Conservation (phyloP, 2,113 vertebrate species). For the Willisornis vidua region DNA sequence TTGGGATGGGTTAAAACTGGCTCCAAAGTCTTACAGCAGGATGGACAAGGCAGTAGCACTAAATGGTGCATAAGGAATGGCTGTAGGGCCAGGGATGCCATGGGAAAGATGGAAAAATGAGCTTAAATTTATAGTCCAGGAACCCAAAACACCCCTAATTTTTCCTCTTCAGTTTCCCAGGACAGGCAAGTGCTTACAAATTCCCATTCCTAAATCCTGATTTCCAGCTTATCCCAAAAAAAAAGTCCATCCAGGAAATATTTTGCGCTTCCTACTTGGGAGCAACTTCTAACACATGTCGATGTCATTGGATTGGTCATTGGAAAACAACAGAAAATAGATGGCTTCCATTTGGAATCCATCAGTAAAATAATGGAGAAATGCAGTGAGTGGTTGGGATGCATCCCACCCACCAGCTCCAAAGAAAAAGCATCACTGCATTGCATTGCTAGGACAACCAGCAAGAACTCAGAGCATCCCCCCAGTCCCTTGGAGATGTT, state of each 20-base stretch:
- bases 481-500: background rate
- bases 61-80: background rate
- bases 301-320: background rate
- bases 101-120: background rate
- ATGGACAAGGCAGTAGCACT: accelerated
- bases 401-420: background rate
- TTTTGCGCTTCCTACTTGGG: background rate
- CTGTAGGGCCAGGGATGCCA: background rate
- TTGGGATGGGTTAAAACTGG: background rate
- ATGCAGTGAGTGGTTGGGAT: background rate
- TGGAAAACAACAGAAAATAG: background rate
- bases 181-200: background rate
- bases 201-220: background rate
- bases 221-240: background rate
- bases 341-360: background rate
- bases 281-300: background rate
- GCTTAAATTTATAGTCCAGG: background rate
- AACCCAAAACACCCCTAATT: background rate
- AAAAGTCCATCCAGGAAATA: background rate
- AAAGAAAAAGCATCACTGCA: background rate
- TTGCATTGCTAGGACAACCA: background rate
- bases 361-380: background rate
- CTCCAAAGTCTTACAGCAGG: background rate
- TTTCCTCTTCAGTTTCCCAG: background rate
- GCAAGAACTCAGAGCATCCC: background rate